Evolutionary conservation across 2,113 vertebrate species (phyloP).

Genomic region (Regulus satrapa): DNA sequence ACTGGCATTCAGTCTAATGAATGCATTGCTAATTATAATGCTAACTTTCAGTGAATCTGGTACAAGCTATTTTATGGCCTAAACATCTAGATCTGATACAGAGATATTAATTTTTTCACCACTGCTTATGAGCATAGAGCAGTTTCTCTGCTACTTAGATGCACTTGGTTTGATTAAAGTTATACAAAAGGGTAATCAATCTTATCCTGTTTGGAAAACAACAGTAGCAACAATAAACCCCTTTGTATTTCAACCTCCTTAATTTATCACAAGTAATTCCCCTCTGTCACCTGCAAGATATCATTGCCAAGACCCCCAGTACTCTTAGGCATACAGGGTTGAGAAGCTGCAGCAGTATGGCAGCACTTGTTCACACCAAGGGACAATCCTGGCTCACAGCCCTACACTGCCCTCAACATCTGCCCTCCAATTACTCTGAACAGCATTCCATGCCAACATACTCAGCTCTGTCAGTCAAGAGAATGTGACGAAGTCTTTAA

Average conservation of each 20-base stretch:
- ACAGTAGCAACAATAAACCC: not conserved
- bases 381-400: not conserved
- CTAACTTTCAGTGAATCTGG: not conserved
- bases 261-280: not conserved
- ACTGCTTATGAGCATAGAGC: not conserved
- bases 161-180: not conserved
- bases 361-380: not conserved
- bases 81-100: not conserved
- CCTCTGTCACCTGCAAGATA: not conserved
- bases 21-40: not conserved
- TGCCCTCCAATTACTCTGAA: not conserved
- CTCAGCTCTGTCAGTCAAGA: not conserved
- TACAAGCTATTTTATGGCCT: not conserved
- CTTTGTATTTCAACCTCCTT: not conserved
- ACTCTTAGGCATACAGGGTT: not conserved
- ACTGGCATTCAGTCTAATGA: not conserved
- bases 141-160: not conserved
- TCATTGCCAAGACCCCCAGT: accelerated
- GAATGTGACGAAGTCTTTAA: accelerated
- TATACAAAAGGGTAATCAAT: not conserved
- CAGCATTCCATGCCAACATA: not conserved
- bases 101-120: not conserved
- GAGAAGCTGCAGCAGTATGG: not conserved
- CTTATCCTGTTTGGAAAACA: not conserved
- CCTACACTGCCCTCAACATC: not conserved